Percentiles rank a stretch among this genome's conserved stretches.
Conservation (phyloP, 1,140 invertebrate genomes). For the Cardiocondyla obscurior region DNA sequence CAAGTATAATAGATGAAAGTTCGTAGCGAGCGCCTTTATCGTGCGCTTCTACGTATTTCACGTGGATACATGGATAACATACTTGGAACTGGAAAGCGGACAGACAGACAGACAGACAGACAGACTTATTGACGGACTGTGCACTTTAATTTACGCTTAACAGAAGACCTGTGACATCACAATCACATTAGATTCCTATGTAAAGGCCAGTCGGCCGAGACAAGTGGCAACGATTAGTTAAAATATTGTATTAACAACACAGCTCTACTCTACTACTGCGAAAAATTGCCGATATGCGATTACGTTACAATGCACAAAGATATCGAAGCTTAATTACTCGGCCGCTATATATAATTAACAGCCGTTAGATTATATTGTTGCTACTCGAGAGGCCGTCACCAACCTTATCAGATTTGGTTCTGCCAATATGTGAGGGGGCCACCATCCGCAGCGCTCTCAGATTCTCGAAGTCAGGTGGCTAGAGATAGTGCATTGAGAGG, state of each 20-base stretch:
- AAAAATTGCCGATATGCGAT: neutral
- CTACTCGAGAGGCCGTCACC: slow-evolving; percentile 69
- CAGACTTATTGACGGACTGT: slow-evolving; percentile 23
- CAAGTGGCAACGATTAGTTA: neutral
- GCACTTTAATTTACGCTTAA: slow-evolving; percentile 45
- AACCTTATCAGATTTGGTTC: slow-evolving; percentile 95
- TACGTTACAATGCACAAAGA: neutral
- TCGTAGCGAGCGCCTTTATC: neutral
- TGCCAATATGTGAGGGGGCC: slow-evolving; percentile 91
- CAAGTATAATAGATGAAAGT: slow-evolving; percentile 26
- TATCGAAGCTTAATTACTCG: slow-evolving; percentile 15
- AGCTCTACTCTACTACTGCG: neutral
- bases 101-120: neutral
- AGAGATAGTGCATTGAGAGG: slow-evolving; percentile 77
- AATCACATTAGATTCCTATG: slow-evolving; percentile 23
- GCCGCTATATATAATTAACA: neutral
- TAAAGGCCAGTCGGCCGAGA: neutral
- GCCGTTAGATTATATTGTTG: neutral
- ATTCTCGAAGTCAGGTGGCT: slow-evolving; percentile 91
- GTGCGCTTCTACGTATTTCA: neutral
- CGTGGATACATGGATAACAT: slow-evolving; percentile 47
- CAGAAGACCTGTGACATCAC: slow-evolving; percentile 27
- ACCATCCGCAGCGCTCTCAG: slow-evolving; percentile 91
- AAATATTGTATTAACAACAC: neutral
- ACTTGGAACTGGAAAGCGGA: slow-evolving; percentile 51